Evolutionary conservation across 2,888 invertebrate species (phyloP), one percentile per base, ranked within the genome.

Genomic region (Tolmerus cingulatus): DNA sequence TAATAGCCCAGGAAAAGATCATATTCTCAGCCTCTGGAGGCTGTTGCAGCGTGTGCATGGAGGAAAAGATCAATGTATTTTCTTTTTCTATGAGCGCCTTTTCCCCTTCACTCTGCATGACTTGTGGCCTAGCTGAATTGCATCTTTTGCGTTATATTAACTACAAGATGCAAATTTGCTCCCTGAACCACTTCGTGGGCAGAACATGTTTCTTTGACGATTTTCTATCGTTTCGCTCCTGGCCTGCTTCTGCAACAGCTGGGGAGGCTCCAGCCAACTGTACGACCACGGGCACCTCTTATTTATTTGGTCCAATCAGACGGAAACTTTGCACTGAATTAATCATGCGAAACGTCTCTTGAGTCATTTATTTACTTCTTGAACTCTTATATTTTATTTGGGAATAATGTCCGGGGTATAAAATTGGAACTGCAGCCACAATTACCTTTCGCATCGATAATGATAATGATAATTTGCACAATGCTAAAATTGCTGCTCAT

Each of bases 81-180:
- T 79, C 51, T 40, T 79, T 40, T 79, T 79, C 30, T 51, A 51
- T 30, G 16, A 30, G 23, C 14, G 23, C 57, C 66, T 37, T 82
- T 82, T 30, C 82, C 82, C 66, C 57, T 82, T 82, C 40, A 82
- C 82, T 66, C 37, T 57, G 12, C 57, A 66, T 40, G 34, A 40
- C 57, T 37, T 76, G 14, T 55, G 66, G 82, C 82, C 82, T 40
- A 57, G 57, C 40, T 66, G 37, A 57, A 40, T 40, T 37, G 57
- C 82, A 57, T 82, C 82, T 66, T 55, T 79, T 82, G 82, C 51
- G 51, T 79, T 79, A 79, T 79, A 43, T 27, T n/a, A 40, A 9
- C 14, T 40, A n/a, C 37, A 76, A 76, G 37, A 19, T 57, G 34
- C 37, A n/a, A 82, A 82, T 66, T 34, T 57, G 57, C 46, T 55